Evolutionary conservation across 2,113 vertebrate genomes (phyloP), one percentile per base, ranked within the genome.

Genomic region (Circaetus gallicus): DNA sequence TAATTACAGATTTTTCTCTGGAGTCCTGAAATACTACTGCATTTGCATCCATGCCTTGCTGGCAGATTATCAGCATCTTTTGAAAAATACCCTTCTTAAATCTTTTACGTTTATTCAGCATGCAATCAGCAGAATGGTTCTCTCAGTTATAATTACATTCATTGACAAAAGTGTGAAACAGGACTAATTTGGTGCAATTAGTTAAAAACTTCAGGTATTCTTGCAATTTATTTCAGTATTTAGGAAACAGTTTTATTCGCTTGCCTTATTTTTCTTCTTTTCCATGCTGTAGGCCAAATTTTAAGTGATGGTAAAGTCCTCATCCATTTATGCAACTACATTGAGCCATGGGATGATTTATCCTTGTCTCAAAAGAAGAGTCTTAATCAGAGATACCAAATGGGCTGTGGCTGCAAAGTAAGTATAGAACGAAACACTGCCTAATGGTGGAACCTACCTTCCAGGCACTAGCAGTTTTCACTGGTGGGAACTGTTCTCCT

Each of bases 351-450:
- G 99, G 99, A 99, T 70, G 98, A 99, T 72, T 95, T 99, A 45
- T 99, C 99, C 42, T 82, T 98, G 86, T 98, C 98, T 38, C 99
- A 99, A 94, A 99, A 98, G 97, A 99, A 99, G 96, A 99, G 98
- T 90, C 98, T 99, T 73, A 99, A 99, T 93, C 99, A 99, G 95
- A 98, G 98, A 97, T 99, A 99, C 96, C 98, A 99, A 93, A 98
- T 98, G 98, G 99, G 99, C 96, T 99, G 99, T 84, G 98, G 98
- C 89, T 99, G 99, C 98, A 98, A 98, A 97, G 99, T 99, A 97
- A 99, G 99, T 98, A 86, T 16, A 9, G 65, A 59, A n/a, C 3
- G 5, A 40, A 32, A 13, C 7, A 25, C 38, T 45, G 38, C 2
- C 21, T 67, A 26, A 34, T 2, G 7, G 20, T 6, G 49, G 59